Base-by-base conservation (phyloP, 2,888 invertebrate species). In the Monochamus alternatus region DNA sequence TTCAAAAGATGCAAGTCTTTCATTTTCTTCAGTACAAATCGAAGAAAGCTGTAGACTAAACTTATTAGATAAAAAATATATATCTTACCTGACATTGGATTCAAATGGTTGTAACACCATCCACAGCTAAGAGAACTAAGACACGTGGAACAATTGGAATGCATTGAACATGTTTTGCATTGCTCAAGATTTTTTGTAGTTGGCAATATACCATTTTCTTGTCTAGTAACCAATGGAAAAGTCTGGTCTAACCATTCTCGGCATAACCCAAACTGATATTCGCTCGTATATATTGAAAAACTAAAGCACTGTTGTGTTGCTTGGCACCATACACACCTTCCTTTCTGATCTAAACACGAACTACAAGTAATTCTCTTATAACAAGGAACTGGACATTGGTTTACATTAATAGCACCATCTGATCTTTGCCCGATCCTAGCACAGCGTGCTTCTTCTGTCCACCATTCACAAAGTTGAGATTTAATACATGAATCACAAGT, bases 251-350 rank as follows among this genome's bases (percentile, higher is more conserved):
- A 92, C 98, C 98, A 98, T 87, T 97, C 96, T 55, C 96, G 92
- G 85, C 98, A 98, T 85, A 96, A 91, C 0, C 98, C 98, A 89
- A 97, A 97, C 86, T 97, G 96, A 89, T 96, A 97, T 86, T 97
- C 96, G 81, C 97, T 96, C 7, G 97, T 97, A 89, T 98, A 98
- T 1, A 97, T 96, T n/a, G 97, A 95, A 89, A 98, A 98, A 80
- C 97, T 95, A 87, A 98, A 97, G 88, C 98, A 98, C 85, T 96
- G 96, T 77, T 94, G 92, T 0, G 96, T 96, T 32, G 97, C 96
- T 87, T 97, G 96, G 88, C 98, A 98, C 98, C 98, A 98, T 0
- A 97, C 97, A 88, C 98, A 98, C 76, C 97, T 93, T n/a, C 82
- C 84, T 78, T 86, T 93, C 84, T 95, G 95, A 83, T 95, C 95